Percentiles rank a stretch among this genome's conserved stretches.
phyloP scores from a whole-genome alignment of 2,797 vertebrate genomes.

The Lepidocolaptes lacrymiger region DNA sequence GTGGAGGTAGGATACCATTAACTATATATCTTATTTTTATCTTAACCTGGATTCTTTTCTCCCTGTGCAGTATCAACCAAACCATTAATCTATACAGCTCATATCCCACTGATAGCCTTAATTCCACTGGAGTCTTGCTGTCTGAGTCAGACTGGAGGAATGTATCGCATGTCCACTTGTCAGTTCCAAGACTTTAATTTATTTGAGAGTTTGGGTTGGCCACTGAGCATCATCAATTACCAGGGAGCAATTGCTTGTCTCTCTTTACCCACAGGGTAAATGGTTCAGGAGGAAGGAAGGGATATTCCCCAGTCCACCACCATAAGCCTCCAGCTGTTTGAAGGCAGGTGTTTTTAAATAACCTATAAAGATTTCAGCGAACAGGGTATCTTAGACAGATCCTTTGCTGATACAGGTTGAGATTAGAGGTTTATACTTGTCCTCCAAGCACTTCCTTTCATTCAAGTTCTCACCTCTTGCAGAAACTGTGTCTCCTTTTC shows the following conservation, averaged over 20 bases:
- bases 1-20: slow-evolving; percentile 87
- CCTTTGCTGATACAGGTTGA: background rate
- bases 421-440: background rate
- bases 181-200: slow-evolving; percentile 50
- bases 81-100: slow-evolving; percentile 63
- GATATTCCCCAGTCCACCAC: background rate
- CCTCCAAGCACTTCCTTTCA: background rate
- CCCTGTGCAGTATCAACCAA: slow-evolving; percentile 56
- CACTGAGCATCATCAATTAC: slow-evolving; percentile 49
- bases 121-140: slow-evolving; percentile 66
- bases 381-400: background rate
- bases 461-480: background rate
- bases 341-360: slow-evolving; percentile 31
- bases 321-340: slow-evolving; percentile 20
- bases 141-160: slow-evolving; percentile 56
- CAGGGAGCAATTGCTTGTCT: background rate
- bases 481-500: background rate
- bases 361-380: background rate
- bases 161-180: slow-evolving; percentile 41
- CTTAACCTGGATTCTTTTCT: slow-evolving; percentile 53
- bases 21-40: slow-evolving; percentile 64
- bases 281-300: slow-evolving; percentile 5
- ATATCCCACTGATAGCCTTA: slow-evolving; percentile 61
- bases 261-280: background rate
- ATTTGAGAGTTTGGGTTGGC: slow-evolving; percentile 6